A percentile compares a stretch with the other conserved stretches of the same genome.
Evolutionary conservation across 2,113 vertebrate species (phyloP).

Genomic region (Promerops cafer): DNA sequence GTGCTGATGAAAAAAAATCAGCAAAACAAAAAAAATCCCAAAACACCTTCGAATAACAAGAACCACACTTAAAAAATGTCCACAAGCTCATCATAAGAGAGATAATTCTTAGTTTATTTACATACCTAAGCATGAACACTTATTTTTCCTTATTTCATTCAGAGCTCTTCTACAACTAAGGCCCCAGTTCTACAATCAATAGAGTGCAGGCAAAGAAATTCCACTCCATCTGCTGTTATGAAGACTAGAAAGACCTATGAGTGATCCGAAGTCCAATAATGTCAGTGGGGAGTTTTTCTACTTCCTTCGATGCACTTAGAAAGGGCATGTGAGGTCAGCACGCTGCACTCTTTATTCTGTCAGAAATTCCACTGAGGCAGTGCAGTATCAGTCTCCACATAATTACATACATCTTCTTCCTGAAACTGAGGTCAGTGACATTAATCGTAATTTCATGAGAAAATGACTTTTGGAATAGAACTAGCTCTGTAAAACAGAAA

Average conservation of each 20-base stretch:
- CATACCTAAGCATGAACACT: not conserved
- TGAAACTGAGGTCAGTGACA: conserved; percentile 44
- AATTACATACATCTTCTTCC: conserved; percentile 40
- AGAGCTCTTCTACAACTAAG: conserved; percentile 1
- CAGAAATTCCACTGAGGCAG: conserved; percentile 53
- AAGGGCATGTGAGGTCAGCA: conserved; percentile 11
- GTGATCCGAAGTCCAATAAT: not conserved
- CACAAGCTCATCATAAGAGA: not conserved
- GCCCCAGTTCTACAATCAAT: not conserved
- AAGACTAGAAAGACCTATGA: not conserved
- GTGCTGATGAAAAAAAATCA: not conserved
- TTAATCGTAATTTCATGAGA: conserved; percentile 14
- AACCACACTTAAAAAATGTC: not conserved
- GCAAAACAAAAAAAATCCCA: not conserved
- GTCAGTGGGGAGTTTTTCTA: not conserved
- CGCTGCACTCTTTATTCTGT: not conserved
- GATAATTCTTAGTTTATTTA: conserved; percentile 2
- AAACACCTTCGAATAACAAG: not conserved
- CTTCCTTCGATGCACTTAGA: not conserved
- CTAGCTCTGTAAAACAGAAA: conserved; percentile 6
- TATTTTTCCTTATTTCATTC: not conserved
- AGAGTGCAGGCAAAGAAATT: not conserved
- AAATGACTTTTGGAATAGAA: conserved; percentile 36
- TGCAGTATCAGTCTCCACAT: conserved; percentile 21
- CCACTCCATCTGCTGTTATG: not conserved